Base-by-base conservation (phyloP, 2,113 vertebrate genomes). In the Geococcyx californianus region DNA sequence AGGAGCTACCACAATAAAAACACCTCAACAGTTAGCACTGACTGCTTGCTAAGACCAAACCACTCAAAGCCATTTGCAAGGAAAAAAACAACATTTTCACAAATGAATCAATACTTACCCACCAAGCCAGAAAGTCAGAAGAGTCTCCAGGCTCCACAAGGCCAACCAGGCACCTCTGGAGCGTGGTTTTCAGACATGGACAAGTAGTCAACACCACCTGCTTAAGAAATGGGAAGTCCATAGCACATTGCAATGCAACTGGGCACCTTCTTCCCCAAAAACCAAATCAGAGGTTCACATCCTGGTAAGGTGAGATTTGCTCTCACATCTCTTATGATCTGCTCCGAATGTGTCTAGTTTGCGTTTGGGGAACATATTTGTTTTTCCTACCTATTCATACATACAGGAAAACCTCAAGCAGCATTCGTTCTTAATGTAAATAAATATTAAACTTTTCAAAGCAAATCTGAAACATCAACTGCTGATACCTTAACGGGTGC, bases 301-400 rank as follows among this genome's bases (percentile, higher is more conserved):
- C 38, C 56, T 7, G 7, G 15, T 45, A 0, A 72, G 47, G 14
- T 0, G 1, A 52, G n/a, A 60, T 4, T n/a, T 28, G 8, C 13
- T 29, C 40, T 70, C 55, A n/a, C 16, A 1, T n/a, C 36, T 47
- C 75, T 54, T 33, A 45, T 2, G 10, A 68, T 49, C 81, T 38
- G 34, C 24, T 81, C 52, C 23, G 14, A 4, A 24, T 4, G 1
- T 31, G 54, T 38, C 0, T 16, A 20, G 38, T 38, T 79, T 62
- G 16, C 33, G 28, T 63, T n/a, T 38, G 24, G 9, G 15, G 34
- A 42, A 28, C 1, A 0, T 24, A 34, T 14, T 70, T 40, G 13
- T 55, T 75, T 75, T 19, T 44, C 1, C 3, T 6, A 24, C 23
- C 33, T 47, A 0, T 38, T 36, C 34, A 33, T 3, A 54, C 3